A percentile compares a stretch with the other conserved stretches of the same genome.
Conservation (phyloP, 2,888 invertebrate species). For the Hyposoter dolosus region DNA sequence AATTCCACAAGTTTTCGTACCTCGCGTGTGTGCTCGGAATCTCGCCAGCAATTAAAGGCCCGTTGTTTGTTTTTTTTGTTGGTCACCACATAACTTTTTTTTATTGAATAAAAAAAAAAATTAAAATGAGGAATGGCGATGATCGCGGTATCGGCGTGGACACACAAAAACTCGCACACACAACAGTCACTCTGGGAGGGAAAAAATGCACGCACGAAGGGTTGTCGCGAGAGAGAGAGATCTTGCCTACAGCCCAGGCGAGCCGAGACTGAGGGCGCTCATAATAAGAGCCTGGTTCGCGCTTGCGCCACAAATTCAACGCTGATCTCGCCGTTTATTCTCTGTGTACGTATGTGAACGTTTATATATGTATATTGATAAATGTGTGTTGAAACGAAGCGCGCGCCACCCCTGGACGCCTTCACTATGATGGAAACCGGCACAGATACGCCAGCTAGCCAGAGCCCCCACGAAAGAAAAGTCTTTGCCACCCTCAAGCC, state of each 20-base stretch:
- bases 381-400: conserved; percentile 10
- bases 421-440: conserved; percentile 29
- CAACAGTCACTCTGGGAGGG: conserved; percentile 38
- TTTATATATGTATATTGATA: background rate
- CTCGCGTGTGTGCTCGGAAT: background rate
- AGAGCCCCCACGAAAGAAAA: conserved; percentile 22
- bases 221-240: conserved; percentile 56
- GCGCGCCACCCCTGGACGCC: conserved; percentile 36
- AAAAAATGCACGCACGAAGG: conserved; percentile 54
- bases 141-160: conserved; percentile 50
- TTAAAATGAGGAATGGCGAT: background rate
- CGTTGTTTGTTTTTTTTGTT: background rate
- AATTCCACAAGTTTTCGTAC: conserved; percentile 7
- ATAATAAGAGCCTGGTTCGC: conserved; percentile 77
- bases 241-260: conserved; percentile 82
- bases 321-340: conserved; percentile 67
- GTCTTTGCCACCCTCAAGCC: conserved; percentile 35
- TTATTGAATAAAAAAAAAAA: background rate
- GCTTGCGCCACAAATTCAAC: conserved; percentile 71
- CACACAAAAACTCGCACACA: conserved; percentile 57
- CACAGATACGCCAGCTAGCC: conserved; percentile 10
- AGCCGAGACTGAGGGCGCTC: conserved; percentile 82
- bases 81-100: background rate
- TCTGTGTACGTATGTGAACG: background rate
- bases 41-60: background rate